These are phyloP conservation scores for Tetramorium bicarinatum DNA, from an alignment of 2,888 invertebrate species.

Conservation along the genomic window DNA sequence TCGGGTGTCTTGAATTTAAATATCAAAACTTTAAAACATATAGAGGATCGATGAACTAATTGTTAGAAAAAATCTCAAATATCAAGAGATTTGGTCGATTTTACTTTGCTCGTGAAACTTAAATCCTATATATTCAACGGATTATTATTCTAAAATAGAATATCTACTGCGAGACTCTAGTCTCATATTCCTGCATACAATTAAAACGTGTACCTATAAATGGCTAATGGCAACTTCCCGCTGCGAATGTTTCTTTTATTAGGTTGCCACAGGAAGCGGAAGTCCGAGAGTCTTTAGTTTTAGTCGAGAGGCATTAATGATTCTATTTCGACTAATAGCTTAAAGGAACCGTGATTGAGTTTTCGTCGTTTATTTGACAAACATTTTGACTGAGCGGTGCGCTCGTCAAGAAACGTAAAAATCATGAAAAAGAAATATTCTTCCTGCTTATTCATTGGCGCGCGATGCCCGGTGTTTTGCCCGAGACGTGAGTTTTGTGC, in stretches of 20 bases:
- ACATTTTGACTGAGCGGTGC: too few relatives aligned
- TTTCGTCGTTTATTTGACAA: not conserved
- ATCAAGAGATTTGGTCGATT: too few relatives aligned
- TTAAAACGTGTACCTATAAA: not conserved
- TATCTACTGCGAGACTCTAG: not conserved
- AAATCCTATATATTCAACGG: not conserved
- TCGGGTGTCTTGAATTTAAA: too few relatives aligned
- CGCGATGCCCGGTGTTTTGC: not conserved
- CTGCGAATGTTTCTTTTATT: not conserved
- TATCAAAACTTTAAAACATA: too few relatives aligned
- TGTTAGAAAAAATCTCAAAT: too few relatives aligned
- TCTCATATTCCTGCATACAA: not conserved
- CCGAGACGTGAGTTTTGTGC: not conserved
- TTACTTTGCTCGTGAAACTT: too few relatives aligned
- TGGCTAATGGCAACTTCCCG: not conserved
- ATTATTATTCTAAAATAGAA: not conserved
- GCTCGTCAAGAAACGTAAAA: not conserved
- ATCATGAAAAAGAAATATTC: not conserved
- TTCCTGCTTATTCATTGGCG: not conserved
- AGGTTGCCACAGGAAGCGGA: not conserved
- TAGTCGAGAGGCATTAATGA: not conserved
- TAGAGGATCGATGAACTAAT: too few relatives aligned
- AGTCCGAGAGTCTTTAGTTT: not conserved
- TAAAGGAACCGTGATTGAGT: not conserved
- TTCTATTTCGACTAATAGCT: not conserved